Base-by-base conservation (phyloP, 2,888 invertebrate genomes). In the Morpho achilles region DNA sequence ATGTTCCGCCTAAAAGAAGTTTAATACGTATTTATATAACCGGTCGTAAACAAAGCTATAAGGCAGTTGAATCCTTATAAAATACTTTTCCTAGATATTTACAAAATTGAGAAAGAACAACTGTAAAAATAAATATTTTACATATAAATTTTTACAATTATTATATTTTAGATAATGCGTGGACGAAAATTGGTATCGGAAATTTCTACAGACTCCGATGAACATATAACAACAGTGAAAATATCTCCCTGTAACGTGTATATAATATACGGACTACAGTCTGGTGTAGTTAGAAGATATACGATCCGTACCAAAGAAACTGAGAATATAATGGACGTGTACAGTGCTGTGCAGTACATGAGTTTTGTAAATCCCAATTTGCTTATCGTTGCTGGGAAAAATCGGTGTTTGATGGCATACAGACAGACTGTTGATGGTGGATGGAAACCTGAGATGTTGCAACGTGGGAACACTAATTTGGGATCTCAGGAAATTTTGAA, bases 221-320 rank as follows among this genome's bases (percentile, higher is more conserved):
- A 88, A 42, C 82, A 78, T 53, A 88, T 93, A 52, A 87, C 84
- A 1, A 74, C 75, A 5, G 76, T 93, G 2, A 83, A 82, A 55
- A 82, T 93, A 62, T 88, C 89, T 1, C 85, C 91, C 0, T 87
- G 92, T 74, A 92, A 91, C 65, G 87, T 85, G 42, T 85, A 87
- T 71, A 74, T 93, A 1, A 69, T 92, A 8, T 93, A 90, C 69
- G 87, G 91, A 0, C 80, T 91, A 0, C 79, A 82, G 10, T 86
- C 86, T 0, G 91, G 91, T 1, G 69, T 69, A 0, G 84, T 93
- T 0, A 82, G 80, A 45, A 80, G 86, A 65, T 91, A 85, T 66
- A 82, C 85, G 0, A 69, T 89, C 0, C 72, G 81, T 0, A 80
- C 80, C 0, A 88, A 89, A 58, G 82, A 80, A 8, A 72, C 64